Percentiles rank a stretch among this genome's conserved stretches.
These are phyloP conservation scores for Drosophila antonietae DNA, from an alignment of 2,888 invertebrate genomes.

Conservation along the genomic window DNA sequence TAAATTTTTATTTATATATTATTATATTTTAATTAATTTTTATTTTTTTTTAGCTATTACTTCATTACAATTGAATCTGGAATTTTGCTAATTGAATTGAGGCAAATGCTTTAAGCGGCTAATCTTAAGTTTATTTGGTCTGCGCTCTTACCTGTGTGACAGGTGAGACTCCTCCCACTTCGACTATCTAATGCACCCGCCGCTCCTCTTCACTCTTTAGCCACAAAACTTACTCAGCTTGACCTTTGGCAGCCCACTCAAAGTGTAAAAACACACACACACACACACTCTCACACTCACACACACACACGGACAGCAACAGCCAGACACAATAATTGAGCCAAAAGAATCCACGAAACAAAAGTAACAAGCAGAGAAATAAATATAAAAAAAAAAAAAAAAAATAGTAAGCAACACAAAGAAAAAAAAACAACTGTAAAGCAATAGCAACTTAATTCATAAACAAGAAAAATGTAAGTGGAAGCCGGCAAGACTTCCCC, in stretches of 20 bases:
- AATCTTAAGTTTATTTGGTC: constrained; percentile 3
- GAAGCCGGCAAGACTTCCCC: constrained; percentile 46
- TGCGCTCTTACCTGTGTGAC: not conserved
- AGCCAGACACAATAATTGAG: constrained; percentile 67
- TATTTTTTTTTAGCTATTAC: not conserved
- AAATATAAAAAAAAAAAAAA: constrained; percentile 21
- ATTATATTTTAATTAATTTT: too few relatives aligned
- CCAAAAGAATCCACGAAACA: constrained; percentile 24
- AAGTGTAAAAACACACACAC: constrained; percentile 8
- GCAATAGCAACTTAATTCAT: constrained; percentile 46
- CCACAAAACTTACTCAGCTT: constrained; percentile 10
- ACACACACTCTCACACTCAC: constrained; percentile 18
- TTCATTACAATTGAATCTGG: not conserved
- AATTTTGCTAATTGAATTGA: not conserved
- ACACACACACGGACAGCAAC: constrained; percentile 14
- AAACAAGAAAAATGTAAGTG: constrained; percentile 29
- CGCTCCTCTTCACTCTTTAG: not conserved
- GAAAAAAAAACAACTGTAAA: not conserved
- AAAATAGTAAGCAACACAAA: not conserved
- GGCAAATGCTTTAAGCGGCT: not conserved
- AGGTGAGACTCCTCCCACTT: constrained; percentile 5
- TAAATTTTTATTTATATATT: not conserved
- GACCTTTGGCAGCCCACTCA: constrained; percentile 55
- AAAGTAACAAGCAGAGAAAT: constrained; percentile 12
- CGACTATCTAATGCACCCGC: not conserved